These are phyloP conservation scores for Pristiophorus japonicus DNA, from an alignment of 2,113 vertebrate species.

Conservation along the genomic window DNA sequence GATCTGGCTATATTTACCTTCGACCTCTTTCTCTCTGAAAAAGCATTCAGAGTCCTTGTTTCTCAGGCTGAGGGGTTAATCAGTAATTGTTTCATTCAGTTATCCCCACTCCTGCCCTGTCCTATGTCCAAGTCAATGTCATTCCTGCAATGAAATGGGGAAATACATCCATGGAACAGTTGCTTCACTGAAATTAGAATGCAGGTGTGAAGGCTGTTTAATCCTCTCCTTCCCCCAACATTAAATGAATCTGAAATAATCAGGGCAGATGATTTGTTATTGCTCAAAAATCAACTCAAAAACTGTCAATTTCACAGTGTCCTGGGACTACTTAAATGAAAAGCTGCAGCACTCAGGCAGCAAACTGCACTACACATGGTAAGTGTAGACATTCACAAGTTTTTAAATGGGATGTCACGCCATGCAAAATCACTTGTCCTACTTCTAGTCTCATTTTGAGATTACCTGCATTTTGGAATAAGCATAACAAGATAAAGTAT, in stretches of 20 bases:
- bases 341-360: neutral
- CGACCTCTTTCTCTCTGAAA: neutral
- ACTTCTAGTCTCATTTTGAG: neutral
- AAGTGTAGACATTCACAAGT: neutral
- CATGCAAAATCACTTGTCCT: neutral
- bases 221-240: neutral
- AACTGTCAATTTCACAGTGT: neutral
- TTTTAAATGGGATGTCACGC: neutral
- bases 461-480: neutral
- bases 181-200: neutral
- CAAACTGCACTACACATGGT: neutral
- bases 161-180: neutral
- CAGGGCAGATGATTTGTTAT: neutral
- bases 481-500: neutral
- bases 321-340: neutral
- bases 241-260: neutral
- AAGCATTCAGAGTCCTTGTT: neutral
- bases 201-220: neutral
- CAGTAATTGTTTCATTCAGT: neutral
- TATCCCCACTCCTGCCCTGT: neutral
- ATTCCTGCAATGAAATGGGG: neutral
- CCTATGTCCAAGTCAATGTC: neutral
- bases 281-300: neutral
- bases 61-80: neutral
- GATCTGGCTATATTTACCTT: neutral